These are phyloP conservation scores for Sus cebifrons DNA, from an alignment of 2,797 vertebrate species.

Conservation along the genomic window DNA sequence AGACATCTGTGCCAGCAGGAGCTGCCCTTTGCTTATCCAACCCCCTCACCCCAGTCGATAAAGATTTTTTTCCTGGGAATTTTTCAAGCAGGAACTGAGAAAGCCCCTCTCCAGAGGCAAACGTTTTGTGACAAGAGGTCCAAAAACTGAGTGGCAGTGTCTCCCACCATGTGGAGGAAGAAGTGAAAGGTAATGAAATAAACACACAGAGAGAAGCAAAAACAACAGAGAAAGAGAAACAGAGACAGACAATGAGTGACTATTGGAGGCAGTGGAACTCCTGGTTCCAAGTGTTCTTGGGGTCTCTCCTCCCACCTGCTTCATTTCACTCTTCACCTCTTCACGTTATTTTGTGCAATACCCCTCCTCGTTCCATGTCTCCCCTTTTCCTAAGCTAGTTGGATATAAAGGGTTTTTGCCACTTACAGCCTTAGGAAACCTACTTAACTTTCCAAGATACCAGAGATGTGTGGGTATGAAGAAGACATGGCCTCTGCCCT, in stretches of 20 bases:
- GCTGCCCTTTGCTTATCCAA: background rate
- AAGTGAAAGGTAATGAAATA: background rate
- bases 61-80: background rate
- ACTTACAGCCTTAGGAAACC: background rate
- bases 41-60: accelerated
- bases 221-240: background rate
- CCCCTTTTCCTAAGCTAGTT: background rate
- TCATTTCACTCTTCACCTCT: background rate
- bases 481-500: background rate
- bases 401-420: background rate
- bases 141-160: background rate
- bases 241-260: background rate
- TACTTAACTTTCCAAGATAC: background rate
- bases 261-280: background rate
- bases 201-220: background rate
- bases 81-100: background rate
- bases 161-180: background rate
- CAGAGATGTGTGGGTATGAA: background rate
- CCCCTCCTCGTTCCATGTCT: background rate
- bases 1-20: background rate
- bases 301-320: background rate
- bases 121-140: background rate
- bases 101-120: background rate
- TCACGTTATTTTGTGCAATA: background rate
- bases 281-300: too few relatives aligned